phyloP scores from a whole-genome alignment of 2,113 vertebrate species.

The Leptodactylus fuscus region DNA sequence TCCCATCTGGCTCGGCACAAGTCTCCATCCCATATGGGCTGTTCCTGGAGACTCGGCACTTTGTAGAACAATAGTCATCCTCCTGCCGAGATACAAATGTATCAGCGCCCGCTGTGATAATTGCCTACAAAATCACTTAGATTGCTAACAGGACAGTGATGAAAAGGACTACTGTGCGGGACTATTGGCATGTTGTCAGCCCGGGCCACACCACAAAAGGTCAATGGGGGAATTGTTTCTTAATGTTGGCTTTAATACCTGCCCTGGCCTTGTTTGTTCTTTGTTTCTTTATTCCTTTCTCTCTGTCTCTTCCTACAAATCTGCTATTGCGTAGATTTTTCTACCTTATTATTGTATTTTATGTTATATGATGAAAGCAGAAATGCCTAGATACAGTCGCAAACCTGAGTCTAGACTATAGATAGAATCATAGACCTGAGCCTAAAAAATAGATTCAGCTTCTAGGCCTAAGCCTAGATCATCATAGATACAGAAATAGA shows the following conservation, averaged over 20 bases:
- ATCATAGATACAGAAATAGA: too few relatives aligned
- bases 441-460: too few relatives aligned
- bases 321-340: too few relatives aligned
- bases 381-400: too few relatives aligned
- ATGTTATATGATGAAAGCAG: too few relatives aligned
- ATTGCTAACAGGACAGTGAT: constrained; percentile 48
- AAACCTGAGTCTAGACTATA: too few relatives aligned
- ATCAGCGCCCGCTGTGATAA: constrained; percentile 38
- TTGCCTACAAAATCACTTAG: constrained; percentile 46
- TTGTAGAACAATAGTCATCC: constrained; percentile 50
- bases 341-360: too few relatives aligned
- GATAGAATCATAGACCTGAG: too few relatives aligned
- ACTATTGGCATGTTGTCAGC: constrained; percentile 25
- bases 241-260: too few relatives aligned
- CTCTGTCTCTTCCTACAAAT: neutral
- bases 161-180: neutral
- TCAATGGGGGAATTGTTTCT: neutral
- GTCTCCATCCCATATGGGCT: constrained; percentile 20
- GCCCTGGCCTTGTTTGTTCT: too few relatives aligned
- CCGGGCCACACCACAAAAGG: neutral
- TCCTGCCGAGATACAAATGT: constrained; percentile 25
- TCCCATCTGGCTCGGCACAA: constrained; percentile 34
- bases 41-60: constrained; percentile 18
- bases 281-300: neutral
- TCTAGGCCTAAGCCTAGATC: too few relatives aligned